These are phyloP conservation scores for Astatotilapia flaviijosephi DNA, from an alignment of 2,113 vertebrate genomes.

Conservation along the genomic window DNA sequence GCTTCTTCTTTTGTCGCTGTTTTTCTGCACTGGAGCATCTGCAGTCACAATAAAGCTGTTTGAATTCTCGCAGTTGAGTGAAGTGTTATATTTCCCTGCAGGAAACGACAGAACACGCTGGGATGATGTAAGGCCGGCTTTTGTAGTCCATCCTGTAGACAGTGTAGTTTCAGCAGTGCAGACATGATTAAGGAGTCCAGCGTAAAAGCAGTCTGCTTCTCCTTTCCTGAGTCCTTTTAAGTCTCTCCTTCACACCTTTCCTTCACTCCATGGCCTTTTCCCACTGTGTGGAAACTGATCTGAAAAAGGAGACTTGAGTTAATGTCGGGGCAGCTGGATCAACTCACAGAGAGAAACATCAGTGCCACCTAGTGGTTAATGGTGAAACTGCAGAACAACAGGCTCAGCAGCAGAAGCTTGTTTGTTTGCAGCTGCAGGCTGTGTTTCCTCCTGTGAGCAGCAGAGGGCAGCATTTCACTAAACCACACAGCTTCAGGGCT, in stretches of 20 bases:
- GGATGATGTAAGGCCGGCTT: background rate
- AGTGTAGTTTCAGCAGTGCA: background rate
- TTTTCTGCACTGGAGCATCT: background rate
- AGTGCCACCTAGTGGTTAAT: background rate
- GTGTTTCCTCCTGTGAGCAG: background rate
- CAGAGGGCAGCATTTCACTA: background rate
- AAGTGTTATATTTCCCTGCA: background rate
- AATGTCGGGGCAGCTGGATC: accelerated
- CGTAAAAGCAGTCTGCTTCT: background rate
- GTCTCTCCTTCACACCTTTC: background rate
- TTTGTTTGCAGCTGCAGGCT: background rate
- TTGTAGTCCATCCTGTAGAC: background rate
- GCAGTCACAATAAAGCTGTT: background rate
- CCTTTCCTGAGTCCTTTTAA: background rate
- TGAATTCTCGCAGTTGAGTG: background rate
- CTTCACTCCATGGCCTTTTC: background rate
- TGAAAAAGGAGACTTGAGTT: background rate
- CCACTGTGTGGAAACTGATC: background rate
- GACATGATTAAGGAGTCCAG: background rate
- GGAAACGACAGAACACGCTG: background rate
- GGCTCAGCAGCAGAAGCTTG: background rate
- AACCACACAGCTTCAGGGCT: background rate
- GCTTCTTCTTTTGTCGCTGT: background rate
- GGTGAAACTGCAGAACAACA: background rate
- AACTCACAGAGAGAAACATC: background rate